phyloP scores from a whole-genome alignment of 1,140 invertebrate genomes.

The Cryptotermes secundus region DNA sequence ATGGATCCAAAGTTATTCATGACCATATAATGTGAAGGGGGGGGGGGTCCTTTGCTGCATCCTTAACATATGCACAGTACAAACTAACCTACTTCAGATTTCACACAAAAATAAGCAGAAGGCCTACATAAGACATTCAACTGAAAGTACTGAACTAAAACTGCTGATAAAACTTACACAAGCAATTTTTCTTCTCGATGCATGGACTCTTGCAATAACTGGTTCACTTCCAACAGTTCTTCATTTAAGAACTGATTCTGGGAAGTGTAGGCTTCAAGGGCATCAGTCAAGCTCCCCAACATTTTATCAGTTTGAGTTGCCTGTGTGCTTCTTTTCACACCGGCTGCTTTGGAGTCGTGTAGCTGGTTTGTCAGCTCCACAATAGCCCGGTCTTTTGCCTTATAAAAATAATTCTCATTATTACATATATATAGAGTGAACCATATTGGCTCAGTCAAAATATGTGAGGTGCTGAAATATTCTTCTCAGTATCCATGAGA shows the following conservation, averaged over 20 bases:
- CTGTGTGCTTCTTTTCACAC: not conserved
- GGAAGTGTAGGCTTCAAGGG: not conserved
- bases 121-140: no score
- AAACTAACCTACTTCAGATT: no score
- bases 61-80: no score
- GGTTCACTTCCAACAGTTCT: not conserved
- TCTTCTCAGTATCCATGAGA: no score
- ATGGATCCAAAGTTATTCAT: no score
- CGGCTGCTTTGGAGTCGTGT: not conserved
- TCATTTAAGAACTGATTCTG: slow-evolving; percentile 1
- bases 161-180: not conserved
- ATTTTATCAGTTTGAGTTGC: not conserved
- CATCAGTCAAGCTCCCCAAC: not conserved
- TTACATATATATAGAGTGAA: not conserved
- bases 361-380: not conserved
- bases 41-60: no score
- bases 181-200: slow-evolving; percentile 1
- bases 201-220: not conserved
- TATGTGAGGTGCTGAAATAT: no score
- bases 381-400: not conserved
- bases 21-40: no score
- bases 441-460: no score
- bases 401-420: not conserved
- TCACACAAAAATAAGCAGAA: no score
- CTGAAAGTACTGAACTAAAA: no score